These are phyloP conservation scores for Lepidonotus clava DNA, from an alignment of 2,888 invertebrate species.

Conservation along the genomic window DNA sequence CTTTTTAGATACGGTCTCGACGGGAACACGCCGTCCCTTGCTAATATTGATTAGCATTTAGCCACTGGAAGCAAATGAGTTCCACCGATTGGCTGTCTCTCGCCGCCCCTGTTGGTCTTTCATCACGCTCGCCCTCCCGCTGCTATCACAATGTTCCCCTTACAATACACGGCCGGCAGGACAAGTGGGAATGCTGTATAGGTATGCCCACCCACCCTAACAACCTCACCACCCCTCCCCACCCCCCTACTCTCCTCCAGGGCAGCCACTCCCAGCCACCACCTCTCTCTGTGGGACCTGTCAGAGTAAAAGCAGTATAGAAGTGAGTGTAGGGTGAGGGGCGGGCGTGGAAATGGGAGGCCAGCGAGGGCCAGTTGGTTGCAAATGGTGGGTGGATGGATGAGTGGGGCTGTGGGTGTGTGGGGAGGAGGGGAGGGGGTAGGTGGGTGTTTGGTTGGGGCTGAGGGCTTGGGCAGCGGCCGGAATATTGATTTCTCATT, in stretches of 20 bases:
- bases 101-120: background rate
- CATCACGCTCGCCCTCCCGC: conserved; percentile 6
- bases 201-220: background rate
- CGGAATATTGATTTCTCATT: conserved; percentile 39
- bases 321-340: no score
- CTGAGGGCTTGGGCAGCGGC: background rate
- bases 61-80: conserved; percentile 52
- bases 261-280: background rate
- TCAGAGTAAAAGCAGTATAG: no score
- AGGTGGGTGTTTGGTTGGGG: no score
- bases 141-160: conserved; percentile 25
- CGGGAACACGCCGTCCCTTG: conserved; percentile 22
- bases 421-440: background rate
- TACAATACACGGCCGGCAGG: background rate
- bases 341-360: no score
- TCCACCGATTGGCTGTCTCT: conserved; percentile 45
- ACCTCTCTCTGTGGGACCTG: background rate
- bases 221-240: background rate
- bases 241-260: background rate
- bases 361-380: background rate
- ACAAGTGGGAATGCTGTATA: background rate
- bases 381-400: background rate
- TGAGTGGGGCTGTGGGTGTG: background rate
- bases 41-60: conserved; percentile 49
- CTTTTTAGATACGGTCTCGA: conserved; percentile 43